phyloP scores from a whole-genome alignment of 2,888 invertebrate genomes.

The Busseola fusca region DNA sequence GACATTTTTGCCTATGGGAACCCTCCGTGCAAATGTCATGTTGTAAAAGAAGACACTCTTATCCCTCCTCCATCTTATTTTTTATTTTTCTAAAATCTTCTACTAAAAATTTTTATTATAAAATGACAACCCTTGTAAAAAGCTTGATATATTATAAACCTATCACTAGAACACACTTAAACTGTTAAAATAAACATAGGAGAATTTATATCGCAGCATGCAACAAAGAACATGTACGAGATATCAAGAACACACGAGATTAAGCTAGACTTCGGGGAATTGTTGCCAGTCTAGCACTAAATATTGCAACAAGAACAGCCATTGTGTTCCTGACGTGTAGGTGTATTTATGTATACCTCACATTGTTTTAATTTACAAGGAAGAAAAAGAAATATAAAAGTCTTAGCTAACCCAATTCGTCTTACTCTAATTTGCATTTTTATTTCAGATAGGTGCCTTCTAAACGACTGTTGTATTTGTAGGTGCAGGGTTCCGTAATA shows the following conservation, averaged over 20 bases:
- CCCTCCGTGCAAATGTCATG: background rate
- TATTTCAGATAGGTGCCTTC: slow-evolving; percentile 56
- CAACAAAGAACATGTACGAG: slow-evolving; percentile 59
- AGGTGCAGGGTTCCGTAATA: slow-evolving; percentile 44
- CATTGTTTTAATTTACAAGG: slow-evolving; percentile 56
- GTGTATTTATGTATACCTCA: slow-evolving; percentile 28
- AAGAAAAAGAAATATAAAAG: slow-evolving; percentile 53
- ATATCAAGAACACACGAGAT: slow-evolving; percentile 61
- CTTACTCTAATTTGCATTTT: slow-evolving; percentile 59
- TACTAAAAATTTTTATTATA: background rate
- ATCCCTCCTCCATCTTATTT: background rate
- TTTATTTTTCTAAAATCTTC: background rate
- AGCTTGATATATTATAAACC: slow-evolving; percentile 1
- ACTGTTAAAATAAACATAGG: slow-evolving; percentile 48
- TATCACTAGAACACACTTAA: slow-evolving; percentile 3
- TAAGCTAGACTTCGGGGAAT: slow-evolving; percentile 62
- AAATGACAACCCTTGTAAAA: background rate
- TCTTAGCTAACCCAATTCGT: slow-evolving; percentile 56
- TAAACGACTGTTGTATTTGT: slow-evolving; percentile 55
- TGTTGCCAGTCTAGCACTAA: slow-evolving; percentile 57
- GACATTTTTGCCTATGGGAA: background rate
- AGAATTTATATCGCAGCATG: slow-evolving; percentile 44
- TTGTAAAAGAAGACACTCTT: background rate
- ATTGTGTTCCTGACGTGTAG: slow-evolving; percentile 54
- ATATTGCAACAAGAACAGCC: slow-evolving; percentile 60